These are phyloP conservation scores for Amazona finschi DNA, from an alignment of 2,797 vertebrate species.

Conservation along the genomic window DNA sequence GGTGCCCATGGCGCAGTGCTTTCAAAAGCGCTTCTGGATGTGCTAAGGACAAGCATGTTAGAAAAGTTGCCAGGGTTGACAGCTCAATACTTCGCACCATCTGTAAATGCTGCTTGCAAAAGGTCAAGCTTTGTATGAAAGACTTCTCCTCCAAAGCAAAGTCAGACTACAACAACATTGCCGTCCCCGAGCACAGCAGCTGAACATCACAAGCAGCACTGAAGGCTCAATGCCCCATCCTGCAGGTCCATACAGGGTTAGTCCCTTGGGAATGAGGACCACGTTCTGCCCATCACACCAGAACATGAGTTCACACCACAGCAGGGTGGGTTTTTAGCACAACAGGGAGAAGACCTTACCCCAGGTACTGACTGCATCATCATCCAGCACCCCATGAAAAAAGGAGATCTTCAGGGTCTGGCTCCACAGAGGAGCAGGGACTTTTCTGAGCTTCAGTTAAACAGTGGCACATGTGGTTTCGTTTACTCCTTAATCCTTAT, in stretches of 20 bases:
- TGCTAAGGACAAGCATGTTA: background rate
- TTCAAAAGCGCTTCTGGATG: background rate
- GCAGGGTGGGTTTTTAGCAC: background rate
- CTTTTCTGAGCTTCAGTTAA: background rate
- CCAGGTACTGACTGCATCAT: background rate
- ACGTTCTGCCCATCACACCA: background rate
- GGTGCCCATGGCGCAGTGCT: background rate
- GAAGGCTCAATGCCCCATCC: background rate
- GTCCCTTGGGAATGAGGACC: no score
- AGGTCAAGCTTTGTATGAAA: background rate
- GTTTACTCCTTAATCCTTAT: background rate
- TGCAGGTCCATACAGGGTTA: background rate
- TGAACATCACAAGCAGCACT: background rate
- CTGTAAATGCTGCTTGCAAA: background rate
- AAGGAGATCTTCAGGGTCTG: background rate
- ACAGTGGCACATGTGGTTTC: background rate
- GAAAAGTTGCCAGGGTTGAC: background rate
- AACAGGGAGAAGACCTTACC: background rate
- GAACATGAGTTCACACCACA: background rate
- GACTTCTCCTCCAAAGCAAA: background rate
- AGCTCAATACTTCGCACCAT: background rate
- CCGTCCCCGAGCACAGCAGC: background rate
- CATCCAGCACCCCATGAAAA: rapidly evolving
- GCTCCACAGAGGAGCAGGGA: background rate
- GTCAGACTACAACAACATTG: background rate